These are phyloP conservation scores for Orchesellides sinensis DNA, from an alignment of 2,888 invertebrate species.

Conservation along the genomic window DNA sequence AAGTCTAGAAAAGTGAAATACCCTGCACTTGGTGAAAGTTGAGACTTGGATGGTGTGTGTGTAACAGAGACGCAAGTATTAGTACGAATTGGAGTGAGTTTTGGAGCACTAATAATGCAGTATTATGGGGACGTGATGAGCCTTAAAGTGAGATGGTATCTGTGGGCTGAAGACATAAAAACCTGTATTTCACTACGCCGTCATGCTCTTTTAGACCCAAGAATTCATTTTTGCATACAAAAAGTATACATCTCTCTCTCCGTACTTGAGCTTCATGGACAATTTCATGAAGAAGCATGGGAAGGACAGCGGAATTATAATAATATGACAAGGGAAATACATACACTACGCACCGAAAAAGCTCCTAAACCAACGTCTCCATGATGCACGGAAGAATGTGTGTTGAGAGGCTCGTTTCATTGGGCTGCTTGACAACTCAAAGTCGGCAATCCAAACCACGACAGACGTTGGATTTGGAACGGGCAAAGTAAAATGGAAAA, in stretches of 20 bases:
- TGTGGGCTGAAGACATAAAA: slow-evolving; percentile 29
- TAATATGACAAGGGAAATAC: neutral
- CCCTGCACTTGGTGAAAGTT: slow-evolving; percentile 9
- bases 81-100: slow-evolving; percentile 15
- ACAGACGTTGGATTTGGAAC: slow-evolving; percentile 40
- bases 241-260: neutral
- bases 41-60: slow-evolving; percentile 11
- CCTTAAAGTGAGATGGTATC: slow-evolving; percentile 46
- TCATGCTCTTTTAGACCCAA: slow-evolving; percentile 20
- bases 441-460: slow-evolving; percentile 14
- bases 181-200: slow-evolving; percentile 35
- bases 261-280: slow-evolving; percentile 1
- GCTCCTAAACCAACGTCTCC: neutral
- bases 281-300: slow-evolving; percentile 9
- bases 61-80: slow-evolving; percentile 16
- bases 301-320: slow-evolving; percentile 47
- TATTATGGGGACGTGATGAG: slow-evolving; percentile 53
- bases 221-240: slow-evolving; percentile 23
- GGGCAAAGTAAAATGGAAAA: slow-evolving; percentile 28
- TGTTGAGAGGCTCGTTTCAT: slow-evolving; percentile 33
- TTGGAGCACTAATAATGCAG: slow-evolving; percentile 39
- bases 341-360: neutral
- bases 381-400: neutral
- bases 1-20: neutral
- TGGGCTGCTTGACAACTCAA: slow-evolving; percentile 15